A percentile compares a stretch with the other conserved stretches of the same genome.
phyloP scores from a whole-genome alignment of 1,140 invertebrate species.

The Conus betulinus region DNA sequence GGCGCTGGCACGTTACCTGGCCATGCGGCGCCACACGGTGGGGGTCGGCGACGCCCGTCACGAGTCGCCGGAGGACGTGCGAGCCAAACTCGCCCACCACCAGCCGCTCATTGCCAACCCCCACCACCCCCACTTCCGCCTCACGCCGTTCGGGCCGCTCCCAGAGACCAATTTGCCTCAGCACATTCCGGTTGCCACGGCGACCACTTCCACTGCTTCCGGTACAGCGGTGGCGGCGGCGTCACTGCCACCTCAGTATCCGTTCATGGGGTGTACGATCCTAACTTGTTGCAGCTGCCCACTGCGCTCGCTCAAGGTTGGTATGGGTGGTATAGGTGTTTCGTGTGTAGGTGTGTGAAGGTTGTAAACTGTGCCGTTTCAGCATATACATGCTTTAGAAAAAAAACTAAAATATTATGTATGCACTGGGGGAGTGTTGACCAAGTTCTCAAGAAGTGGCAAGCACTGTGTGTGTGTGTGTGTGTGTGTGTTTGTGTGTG shows the following conservation, averaged over 20 bases:
- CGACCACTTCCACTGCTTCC: constrained; percentile 41
- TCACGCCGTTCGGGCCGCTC: constrained; percentile 74
- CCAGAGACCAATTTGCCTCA: constrained; percentile 84
- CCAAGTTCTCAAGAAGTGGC: too few relatives aligned
- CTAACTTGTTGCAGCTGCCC: constrained; percentile 94
- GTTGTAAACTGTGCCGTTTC: too few relatives aligned
- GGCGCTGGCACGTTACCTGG: constrained; percentile 75
- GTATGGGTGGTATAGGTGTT: constrained; percentile 47
- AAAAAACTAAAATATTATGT: neutral
- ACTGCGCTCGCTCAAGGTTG: constrained; percentile 90
- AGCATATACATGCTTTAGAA: too few relatives aligned
- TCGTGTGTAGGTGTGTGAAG: neutral
- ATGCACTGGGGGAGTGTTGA: neutral
- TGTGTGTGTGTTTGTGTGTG: neutral
- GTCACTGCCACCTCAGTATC: neutral
- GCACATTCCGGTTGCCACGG: constrained; percentile 59
- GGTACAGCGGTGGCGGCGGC: constrained; percentile 12
- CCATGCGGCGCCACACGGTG: constrained; percentile 91
- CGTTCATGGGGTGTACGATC: constrained; percentile 79
- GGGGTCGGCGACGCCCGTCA: constrained; percentile 92
- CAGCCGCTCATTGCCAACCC: constrained; percentile 65
- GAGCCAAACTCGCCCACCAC: constrained; percentile 70
- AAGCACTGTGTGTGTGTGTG: neutral
- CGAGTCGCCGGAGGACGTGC: constrained; percentile 78
- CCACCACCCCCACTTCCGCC: constrained; percentile 60